Base-by-base conservation (phyloP, 92 coral and sea anemone species). In the Metridium senile region DNA sequence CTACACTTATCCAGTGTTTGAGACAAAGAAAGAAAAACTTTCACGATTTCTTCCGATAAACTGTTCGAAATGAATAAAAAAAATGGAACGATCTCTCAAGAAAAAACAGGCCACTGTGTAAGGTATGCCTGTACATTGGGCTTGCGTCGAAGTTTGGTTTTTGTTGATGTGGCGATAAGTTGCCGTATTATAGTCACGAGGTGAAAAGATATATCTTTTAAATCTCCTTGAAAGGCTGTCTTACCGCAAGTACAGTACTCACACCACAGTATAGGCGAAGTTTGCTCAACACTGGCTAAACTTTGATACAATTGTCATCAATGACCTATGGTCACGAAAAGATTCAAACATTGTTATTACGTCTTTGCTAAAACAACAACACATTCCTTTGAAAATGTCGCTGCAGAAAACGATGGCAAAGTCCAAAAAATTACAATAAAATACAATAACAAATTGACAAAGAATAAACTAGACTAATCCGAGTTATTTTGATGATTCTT, bases 151-250 rank as follows among this genome's bases (percentile, higher is more conserved):
- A 63, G 45, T 30, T 63, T 29, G 28, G 69, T 39, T 63, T 63
- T 63, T 63, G 28, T 17, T 28, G 7, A 30, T 16, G 29, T 63
- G 27, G 33, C 22, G 66, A 9, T 26, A 21, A 2, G 29, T 58
- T 23, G 6, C 3, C 31, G 65, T 31, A 31, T 29, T 28, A 29
- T 28, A 26, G 11, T 59, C 32, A 26, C 66, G 6, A 63, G 69
- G 69, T 63, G 69, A 63, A 21, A 63, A 63, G 69, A 4, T 63
- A 31, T 63, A 29, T 63, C 69, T 63, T 13, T n/a, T 29, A 63
- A 31, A 63, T 63, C 69, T 4, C 18, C 69, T 13, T 13, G 7
- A 31, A 11, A 63, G 28, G 22, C 39, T 29, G n/a, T 30, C 69
- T 63, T 31, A 63, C 69, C 69, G 20, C 69, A 63, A 63, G 69